phyloP scores from a whole-genome alignment of 53 echinoderm and acorn worm genomes.

The Zoroaster sp. region DNA sequence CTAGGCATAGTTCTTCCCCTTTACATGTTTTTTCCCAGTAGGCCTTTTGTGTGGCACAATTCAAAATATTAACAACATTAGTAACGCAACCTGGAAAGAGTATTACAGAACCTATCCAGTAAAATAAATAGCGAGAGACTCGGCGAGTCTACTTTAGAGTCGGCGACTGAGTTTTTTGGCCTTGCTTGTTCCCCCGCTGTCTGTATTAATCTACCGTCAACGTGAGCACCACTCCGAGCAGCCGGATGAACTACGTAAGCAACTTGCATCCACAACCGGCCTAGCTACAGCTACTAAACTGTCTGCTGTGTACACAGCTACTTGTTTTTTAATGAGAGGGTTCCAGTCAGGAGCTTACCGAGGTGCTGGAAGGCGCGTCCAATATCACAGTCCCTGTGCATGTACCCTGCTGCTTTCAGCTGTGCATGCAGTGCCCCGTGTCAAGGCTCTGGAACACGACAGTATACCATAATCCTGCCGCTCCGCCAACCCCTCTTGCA shows the following conservation, averaged over 20 bases:
- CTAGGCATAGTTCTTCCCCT: no score
- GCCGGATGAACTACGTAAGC: slow-evolving; percentile 39
- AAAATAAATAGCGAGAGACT: background rate
- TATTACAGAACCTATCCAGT: no score
- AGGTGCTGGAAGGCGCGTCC: background rate
- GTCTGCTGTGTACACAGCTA: background rate
- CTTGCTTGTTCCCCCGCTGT: slow-evolving; percentile 31
- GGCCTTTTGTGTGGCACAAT: no score
- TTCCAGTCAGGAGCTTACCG: background rate
- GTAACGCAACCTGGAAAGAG: no score
- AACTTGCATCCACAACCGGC: background rate
- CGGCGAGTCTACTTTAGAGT: background rate
- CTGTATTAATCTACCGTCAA: slow-evolving; percentile 10
- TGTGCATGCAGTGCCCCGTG: no score
- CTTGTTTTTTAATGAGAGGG: background rate
- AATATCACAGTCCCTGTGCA: background rate
- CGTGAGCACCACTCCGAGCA: background rate
- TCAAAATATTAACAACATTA: no score
- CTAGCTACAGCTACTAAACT: no score
- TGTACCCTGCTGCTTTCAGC: background rate
- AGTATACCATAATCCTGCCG: background rate
- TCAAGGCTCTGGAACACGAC: no score
- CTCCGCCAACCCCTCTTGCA: background rate
- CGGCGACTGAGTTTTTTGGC: slow-evolving; percentile 8
- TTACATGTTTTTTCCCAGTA: no score